phyloP scores from a whole-genome alignment of 1,140 invertebrate species.

The Drosophila parabipectinata region DNA sequence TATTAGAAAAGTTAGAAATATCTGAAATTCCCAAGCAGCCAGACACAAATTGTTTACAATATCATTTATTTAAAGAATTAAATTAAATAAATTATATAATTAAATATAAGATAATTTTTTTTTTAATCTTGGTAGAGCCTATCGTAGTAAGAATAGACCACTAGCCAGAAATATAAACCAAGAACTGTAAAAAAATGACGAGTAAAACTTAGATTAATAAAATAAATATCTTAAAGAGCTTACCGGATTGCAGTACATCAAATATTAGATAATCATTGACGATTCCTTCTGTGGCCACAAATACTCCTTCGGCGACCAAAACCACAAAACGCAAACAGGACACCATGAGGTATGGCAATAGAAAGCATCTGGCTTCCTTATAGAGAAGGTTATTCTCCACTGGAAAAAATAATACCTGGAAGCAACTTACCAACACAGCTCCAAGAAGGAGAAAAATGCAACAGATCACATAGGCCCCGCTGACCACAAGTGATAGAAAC shows the following conservation, averaged over 20 bases:
- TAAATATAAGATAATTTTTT: background rate
- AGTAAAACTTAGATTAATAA: background rate
- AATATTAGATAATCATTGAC: constrained; percentile 55
- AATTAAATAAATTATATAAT: background rate
- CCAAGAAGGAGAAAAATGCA: constrained; percentile 56
- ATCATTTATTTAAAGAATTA: background rate
- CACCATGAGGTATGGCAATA: constrained; percentile 53
- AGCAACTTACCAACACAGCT: constrained; percentile 36
- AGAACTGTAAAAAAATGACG: constrained; percentile 20
- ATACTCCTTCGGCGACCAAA: constrained; percentile 33
- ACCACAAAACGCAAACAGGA: constrained; percentile 37
- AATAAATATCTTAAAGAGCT: background rate
- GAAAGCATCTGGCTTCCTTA: constrained; percentile 24
- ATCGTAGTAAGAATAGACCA: constrained; percentile 59
- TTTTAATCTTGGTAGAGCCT: background rate
- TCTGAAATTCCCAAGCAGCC: no score
- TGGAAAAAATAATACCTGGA: background rate
- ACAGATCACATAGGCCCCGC: constrained; percentile 49
- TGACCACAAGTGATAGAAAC: constrained; percentile 28
- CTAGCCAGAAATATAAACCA: constrained; percentile 55
- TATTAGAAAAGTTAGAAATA: no score
- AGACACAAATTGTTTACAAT: background rate
- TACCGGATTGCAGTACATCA: constrained; percentile 53
- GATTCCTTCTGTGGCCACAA: constrained; percentile 20
- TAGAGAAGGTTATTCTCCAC: background rate